Evolutionary conservation across 2,888 invertebrate species (phyloP).

Genomic region (Gastrophysa polygoni): DNA sequence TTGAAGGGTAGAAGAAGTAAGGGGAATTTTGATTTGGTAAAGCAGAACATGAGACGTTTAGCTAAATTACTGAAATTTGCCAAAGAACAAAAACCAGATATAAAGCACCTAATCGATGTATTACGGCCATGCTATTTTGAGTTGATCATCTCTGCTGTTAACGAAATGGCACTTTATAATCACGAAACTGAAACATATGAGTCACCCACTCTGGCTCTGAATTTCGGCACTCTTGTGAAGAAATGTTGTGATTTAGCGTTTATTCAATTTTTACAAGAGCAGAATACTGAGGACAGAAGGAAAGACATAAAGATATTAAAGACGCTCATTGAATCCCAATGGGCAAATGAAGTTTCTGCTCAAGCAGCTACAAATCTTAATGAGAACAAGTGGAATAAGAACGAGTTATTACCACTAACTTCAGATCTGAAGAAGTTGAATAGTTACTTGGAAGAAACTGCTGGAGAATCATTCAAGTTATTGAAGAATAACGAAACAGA

Average conservation of each 20-base stretch:
- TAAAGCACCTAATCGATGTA: constrained; percentile 34
- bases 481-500: constrained; percentile 17
- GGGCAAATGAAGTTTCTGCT: constrained; percentile 40
- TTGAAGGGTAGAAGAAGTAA: constrained; percentile 36
- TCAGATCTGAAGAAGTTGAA: constrained; percentile 36
- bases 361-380: constrained; percentile 39
- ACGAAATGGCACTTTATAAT: constrained; percentile 36
- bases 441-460: constrained; percentile 24
- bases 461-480: constrained; percentile 13
- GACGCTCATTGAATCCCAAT: constrained; percentile 39
- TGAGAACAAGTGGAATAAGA: constrained; percentile 40
- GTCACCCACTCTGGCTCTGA: constrained; percentile 39
- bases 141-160: constrained; percentile 32
- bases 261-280: constrained; percentile 32
- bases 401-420: constrained; percentile 38
- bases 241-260: constrained; percentile 40
- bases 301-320: constrained; percentile 39
- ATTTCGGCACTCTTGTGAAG: constrained; percentile 41
- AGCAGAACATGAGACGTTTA: constrained; percentile 31
- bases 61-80: constrained; percentile 32
- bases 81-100: constrained; percentile 14
- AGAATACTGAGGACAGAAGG: constrained; percentile 25
- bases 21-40: constrained; percentile 35
- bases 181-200: constrained; percentile 35
- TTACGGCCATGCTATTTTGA: constrained; percentile 31